phyloP scores from a whole-genome alignment of 1,140 invertebrate species.

The Zophobas morio region DNA sequence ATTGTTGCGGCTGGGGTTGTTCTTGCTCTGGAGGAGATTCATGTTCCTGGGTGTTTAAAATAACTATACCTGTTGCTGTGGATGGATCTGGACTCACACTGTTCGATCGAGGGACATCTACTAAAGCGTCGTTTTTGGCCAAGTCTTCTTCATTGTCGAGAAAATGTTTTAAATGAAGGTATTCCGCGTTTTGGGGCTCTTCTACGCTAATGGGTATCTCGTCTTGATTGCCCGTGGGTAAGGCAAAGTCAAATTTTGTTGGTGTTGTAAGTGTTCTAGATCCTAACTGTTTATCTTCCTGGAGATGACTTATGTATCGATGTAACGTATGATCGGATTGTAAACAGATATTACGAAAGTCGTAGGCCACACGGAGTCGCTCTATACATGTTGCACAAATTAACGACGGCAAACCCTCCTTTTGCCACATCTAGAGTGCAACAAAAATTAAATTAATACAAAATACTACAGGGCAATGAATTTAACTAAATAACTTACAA shows the following conservation, averaged over 20 bases:
- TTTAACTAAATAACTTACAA: constrained; percentile 57
- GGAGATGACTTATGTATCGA: constrained; percentile 56
- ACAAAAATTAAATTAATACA: constrained; percentile 27
- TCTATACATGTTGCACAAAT: constrained; percentile 63
- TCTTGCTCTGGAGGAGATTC: constrained; percentile 39
- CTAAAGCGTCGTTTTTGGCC: constrained; percentile 53
- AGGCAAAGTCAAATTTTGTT: constrained; percentile 57
- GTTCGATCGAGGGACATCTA: constrained; percentile 47
- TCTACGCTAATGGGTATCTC: constrained; percentile 53
- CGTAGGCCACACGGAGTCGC: constrained; percentile 59
- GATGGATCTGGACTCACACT: constrained; percentile 35
- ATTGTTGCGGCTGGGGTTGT: constrained; percentile 14
- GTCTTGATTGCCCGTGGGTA: constrained; percentile 48
- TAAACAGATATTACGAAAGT: constrained; percentile 62
- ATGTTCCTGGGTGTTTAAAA: constrained; percentile 41
- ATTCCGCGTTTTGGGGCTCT: constrained; percentile 61
- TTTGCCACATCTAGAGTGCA: constrained; percentile 59
- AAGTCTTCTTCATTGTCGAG: constrained; percentile 61
- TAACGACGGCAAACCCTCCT: constrained; percentile 59
- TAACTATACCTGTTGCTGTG: constrained; percentile 23
- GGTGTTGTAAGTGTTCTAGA: constrained; percentile 48
- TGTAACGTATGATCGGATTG: constrained; percentile 60
- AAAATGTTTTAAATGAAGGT: constrained; percentile 65
- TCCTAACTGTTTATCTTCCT: constrained; percentile 47
- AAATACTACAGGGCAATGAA: constrained; percentile 1